These are phyloP conservation scores for Lagopus leucura DNA, from an alignment of 2,113 vertebrate species.

Conservation along the genomic window DNA sequence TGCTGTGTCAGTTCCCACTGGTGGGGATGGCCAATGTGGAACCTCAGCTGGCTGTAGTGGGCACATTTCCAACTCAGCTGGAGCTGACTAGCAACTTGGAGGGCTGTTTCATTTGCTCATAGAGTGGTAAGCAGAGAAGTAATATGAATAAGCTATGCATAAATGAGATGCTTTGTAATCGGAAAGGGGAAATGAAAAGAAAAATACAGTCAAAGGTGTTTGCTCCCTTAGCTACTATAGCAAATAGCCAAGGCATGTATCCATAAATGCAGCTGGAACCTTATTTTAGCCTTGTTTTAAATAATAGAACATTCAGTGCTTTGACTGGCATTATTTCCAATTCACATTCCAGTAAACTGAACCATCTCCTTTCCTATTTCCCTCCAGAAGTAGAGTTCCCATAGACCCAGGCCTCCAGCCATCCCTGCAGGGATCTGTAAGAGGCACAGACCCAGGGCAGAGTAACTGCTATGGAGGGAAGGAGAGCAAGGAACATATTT, in stretches of 20 bases:
- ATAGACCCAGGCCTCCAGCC: background rate
- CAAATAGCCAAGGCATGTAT: background rate
- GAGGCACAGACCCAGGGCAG: background rate
- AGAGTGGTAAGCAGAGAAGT: constrained; percentile 8
- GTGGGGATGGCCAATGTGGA: background rate
- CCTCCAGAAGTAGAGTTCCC: background rate
- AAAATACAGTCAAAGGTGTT: constrained; percentile 2
- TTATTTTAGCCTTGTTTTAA: constrained; percentile 14
- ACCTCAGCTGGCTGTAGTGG: background rate
- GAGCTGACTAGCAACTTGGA: background rate
- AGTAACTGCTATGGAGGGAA: background rate
- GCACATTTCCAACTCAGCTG: background rate
- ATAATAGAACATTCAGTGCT: background rate
- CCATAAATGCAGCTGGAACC: constrained; percentile 12
- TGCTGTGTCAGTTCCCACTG: background rate
- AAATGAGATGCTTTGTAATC: constrained; percentile 7
- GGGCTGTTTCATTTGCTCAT: constrained; percentile 1
- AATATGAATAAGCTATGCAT: background rate
- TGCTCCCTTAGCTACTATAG: background rate
- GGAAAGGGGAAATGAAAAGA: constrained; percentile 29
- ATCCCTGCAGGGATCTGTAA: background rate
- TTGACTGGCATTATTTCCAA: background rate
- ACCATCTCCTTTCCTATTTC: background rate
- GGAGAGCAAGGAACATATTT: background rate
- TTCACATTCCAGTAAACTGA: background rate